These are phyloP conservation scores for Piscicola geometra DNA, from an alignment of 2,888 invertebrate species.

Conservation along the genomic window DNA sequence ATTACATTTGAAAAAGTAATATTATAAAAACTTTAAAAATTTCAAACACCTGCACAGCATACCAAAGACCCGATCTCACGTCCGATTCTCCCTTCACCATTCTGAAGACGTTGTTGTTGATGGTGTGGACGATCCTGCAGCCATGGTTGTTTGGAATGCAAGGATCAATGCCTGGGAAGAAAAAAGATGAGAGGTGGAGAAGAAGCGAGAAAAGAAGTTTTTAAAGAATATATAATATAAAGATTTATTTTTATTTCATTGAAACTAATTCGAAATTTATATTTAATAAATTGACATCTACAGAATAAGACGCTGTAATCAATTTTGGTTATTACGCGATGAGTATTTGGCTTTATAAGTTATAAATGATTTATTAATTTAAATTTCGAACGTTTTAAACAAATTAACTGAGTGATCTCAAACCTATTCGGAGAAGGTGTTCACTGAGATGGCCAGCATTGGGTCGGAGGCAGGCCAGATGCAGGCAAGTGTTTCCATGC, in stretches of 20 bases:
- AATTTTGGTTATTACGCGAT: too few species aligned
- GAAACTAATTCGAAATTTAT: too few species aligned
- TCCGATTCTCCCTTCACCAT: constrained; percentile 45
- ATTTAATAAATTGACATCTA: too few species aligned
- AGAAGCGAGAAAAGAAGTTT: too few species aligned
- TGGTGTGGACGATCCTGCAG: constrained; percentile 46
- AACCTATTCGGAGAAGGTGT: constrained; percentile 46
- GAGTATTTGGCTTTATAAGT: too few species aligned
- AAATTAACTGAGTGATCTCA: constrained; percentile 18
- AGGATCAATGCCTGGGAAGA: constrained; percentile 44
- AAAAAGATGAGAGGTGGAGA: too few species aligned
- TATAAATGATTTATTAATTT: too few species aligned
- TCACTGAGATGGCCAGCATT: constrained; percentile 41
- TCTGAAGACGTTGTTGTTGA: constrained; percentile 41
- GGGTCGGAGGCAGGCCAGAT: constrained; percentile 46
- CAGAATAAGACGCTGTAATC: too few species aligned
- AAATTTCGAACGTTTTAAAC: too few species aligned
- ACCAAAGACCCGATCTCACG: constrained; percentile 47
- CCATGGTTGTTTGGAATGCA: constrained; percentile 45
- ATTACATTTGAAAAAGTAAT: too few species aligned
- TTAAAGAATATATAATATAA: too few species aligned
- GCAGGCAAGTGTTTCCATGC: constrained; percentile 46
- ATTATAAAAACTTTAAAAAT: neutral
- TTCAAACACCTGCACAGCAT: constrained; percentile 40
- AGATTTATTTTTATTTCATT: too few species aligned